phyloP scores from a whole-genome alignment of 2,797 vertebrate genomes.

The Amblyraja radiata region DNA sequence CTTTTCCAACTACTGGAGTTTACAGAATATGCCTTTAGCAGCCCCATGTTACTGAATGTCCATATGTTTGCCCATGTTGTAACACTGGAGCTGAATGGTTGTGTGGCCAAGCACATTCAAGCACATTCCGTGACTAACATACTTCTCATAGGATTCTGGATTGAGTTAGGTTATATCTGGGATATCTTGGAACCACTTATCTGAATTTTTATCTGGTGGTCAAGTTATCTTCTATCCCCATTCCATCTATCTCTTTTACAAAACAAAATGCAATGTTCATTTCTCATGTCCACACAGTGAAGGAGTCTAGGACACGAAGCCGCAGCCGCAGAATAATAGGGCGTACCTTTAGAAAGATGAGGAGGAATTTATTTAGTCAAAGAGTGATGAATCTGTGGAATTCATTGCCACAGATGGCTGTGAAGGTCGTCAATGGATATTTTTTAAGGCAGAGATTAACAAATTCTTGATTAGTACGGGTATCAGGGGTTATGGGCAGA shows the following conservation, averaged over 20 bases:
- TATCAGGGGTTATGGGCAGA: too few species aligned
- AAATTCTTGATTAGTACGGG: too few species aligned
- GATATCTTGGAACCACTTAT: neutral
- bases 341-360: too few species aligned
- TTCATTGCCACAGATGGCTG: too few species aligned
- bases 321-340: too few species aligned
- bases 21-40: conserved; percentile 22
- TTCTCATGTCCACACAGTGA: neutral
- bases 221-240: neutral
- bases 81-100: neutral
- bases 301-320: too few species aligned
- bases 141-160: neutral
- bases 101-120: neutral
- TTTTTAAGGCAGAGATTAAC: too few species aligned
- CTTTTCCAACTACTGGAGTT: neutral
- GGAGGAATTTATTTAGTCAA: too few species aligned
- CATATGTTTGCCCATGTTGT: neutral
- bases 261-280: neutral
- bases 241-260: neutral
- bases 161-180: neutral
- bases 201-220: neutral
- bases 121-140: too few species aligned
- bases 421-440: too few species aligned
- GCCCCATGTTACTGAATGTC: neutral
- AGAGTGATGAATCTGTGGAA: too few species aligned